Evolutionary conservation across 1,140 invertebrate species (phyloP).

Genomic region (Polyergus mexicanus): DNA sequence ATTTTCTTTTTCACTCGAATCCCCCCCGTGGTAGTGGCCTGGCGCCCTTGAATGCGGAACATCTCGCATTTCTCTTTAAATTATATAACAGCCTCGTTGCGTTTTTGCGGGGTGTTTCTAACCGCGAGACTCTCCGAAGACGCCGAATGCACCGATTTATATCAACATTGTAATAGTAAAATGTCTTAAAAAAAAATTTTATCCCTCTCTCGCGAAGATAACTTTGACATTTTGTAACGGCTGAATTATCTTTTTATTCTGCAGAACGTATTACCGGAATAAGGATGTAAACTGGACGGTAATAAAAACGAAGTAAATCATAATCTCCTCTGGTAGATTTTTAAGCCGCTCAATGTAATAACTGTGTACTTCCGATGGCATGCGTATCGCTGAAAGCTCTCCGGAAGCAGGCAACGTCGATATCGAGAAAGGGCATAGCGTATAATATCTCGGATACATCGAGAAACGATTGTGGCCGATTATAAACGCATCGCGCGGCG

Average conservation of each 20-base stretch:
- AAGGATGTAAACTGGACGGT: background rate
- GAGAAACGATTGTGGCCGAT: constrained; percentile 72
- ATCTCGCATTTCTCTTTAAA: constrained; percentile 56
- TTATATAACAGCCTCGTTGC: constrained; percentile 36
- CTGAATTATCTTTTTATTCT: background rate
- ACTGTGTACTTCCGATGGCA: constrained; percentile 33
- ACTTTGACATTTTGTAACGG: background rate
- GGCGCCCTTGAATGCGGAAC: constrained; percentile 27
- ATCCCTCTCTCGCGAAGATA: background rate
- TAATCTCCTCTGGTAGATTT: constrained; percentile 20
- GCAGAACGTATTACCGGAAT: background rate
- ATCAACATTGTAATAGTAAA: constrained; percentile 27
- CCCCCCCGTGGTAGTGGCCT: constrained; percentile 25
- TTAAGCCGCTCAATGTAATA: constrained; percentile 18
- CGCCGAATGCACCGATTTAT: constrained; percentile 19
- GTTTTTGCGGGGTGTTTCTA: constrained; percentile 39
- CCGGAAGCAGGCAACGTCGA: constrained; percentile 11
- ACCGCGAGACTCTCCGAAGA: constrained; percentile 13
- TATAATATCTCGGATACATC: constrained; percentile 45
- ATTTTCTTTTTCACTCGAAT: constrained; percentile 58
- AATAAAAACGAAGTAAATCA: constrained; percentile 15
- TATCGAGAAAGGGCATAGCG: constrained; percentile 28
- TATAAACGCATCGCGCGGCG: constrained; percentile 77
- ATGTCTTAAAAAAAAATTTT: constrained; percentile 23
- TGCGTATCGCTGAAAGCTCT: constrained; percentile 29